These are phyloP conservation scores for Tinamus guttatus DNA, from an alignment of 2,113 vertebrate genomes.

Conservation along the genomic window DNA sequence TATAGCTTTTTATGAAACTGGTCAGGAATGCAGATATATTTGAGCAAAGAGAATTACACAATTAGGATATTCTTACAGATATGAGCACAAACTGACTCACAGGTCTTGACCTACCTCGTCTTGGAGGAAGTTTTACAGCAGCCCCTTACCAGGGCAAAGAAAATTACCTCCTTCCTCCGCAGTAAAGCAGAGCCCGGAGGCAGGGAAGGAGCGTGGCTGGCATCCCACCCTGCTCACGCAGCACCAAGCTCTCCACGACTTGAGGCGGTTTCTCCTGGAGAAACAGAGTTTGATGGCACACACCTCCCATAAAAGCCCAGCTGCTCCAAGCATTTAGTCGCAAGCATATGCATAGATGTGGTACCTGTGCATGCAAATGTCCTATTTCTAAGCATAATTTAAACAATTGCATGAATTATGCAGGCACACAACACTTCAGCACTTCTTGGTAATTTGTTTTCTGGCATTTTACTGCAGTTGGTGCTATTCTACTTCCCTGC, in stretches of 20 bases:
- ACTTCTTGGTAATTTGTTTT: not conserved
- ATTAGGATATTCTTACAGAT: not conserved
- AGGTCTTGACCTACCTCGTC: not conserved
- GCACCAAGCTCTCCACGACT: not conserved
- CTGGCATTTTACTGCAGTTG: not conserved
- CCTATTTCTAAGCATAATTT: not conserved
- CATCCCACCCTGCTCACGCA: not conserved
- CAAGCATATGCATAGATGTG: accelerated
- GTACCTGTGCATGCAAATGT: not conserved
- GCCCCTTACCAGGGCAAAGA: not conserved
- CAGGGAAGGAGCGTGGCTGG: not conserved
- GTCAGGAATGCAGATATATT: not conserved
- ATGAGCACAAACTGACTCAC: not conserved
- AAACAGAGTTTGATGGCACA: not conserved
- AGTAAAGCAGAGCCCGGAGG: not conserved
- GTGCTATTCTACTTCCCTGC: not conserved
- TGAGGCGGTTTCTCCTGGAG: not conserved
- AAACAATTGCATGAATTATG: not conserved
- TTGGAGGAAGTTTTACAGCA: not conserved
- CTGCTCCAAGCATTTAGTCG: not conserved
- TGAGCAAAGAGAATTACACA: not conserved
- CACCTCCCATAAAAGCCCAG: not conserved
- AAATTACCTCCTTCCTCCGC: not conserved
- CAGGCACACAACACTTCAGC: not conserved
- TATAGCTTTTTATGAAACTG: not conserved